Evolutionary conservation across 2,888 invertebrate species (phyloP).

Genomic region (Drosophila longiperda): DNA sequence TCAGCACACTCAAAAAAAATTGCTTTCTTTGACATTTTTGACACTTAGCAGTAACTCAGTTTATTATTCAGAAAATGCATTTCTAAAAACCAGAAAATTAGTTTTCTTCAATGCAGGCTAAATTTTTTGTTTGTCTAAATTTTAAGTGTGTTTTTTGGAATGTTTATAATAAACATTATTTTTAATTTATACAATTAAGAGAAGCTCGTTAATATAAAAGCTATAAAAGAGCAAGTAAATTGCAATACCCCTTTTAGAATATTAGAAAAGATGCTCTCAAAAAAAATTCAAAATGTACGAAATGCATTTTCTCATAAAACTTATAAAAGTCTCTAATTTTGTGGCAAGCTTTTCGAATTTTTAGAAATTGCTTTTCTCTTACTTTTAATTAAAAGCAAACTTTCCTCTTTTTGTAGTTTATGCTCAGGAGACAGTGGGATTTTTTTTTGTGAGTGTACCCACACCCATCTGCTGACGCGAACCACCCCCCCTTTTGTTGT

Average conservation of each 20-base stretch:
- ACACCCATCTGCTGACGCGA: not conserved
- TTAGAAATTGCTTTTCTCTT: not conserved
- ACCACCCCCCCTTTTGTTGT: not conserved
- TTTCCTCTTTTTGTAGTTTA: no score
- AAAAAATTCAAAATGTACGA: not conserved
- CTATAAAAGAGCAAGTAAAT: no score
- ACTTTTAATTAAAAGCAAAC: no score
- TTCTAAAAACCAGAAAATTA: not conserved
- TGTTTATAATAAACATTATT: not conserved
- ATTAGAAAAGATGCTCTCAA: not conserved
- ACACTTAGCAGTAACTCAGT: not conserved
- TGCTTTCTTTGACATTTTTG: not conserved
- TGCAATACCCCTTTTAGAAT: not conserved
- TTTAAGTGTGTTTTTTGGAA: not conserved
- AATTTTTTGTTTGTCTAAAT: fast-evolving
- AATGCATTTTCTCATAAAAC: not conserved
- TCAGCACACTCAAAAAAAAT: not conserved
- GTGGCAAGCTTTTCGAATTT: not conserved
- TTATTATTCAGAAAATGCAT: not conserved
- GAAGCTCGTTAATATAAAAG: no score
- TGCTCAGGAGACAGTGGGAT: not conserved
- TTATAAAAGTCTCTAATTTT: no score
- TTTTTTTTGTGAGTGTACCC: not conserved
- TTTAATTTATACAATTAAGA: no score
- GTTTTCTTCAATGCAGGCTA: no score